Evolutionary conservation across 2,797 vertebrate genomes (phyloP).

Genomic region (Cirrhinus molitorella): DNA sequence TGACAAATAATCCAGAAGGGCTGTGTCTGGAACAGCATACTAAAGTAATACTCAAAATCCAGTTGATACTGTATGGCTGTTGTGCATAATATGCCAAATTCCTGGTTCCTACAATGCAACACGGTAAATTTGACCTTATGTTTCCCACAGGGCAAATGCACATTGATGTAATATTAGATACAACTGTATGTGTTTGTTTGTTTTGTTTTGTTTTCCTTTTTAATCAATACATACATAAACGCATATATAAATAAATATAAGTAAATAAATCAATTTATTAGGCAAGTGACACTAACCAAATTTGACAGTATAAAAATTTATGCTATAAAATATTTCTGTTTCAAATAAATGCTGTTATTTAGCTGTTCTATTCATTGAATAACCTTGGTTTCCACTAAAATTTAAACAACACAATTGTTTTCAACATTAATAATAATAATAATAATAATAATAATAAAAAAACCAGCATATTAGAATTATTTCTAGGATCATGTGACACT

Average conservation of each 20-base stretch:
- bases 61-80: background rate
- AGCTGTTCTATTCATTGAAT: no score
- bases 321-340: no score
- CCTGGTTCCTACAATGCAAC: background rate
- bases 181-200: background rate
- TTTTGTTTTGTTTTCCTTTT: background rate
- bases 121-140: background rate
- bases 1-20: constrained; percentile 11
- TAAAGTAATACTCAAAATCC: background rate
- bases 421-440: background rate
- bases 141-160: background rate
- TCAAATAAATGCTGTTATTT: no score
- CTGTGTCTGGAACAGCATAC: background rate
- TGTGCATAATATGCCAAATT: background rate
- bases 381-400: no score
- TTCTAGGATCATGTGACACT: background rate
- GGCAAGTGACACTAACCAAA: background rate
- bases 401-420: background rate
- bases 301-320: no score
- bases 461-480: background rate
- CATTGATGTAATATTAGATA: background rate
- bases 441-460: no score
- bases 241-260: no score
- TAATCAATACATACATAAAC: no score
- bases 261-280: background rate